Percentiles rank a stretch among this genome's conserved stretches.
These are phyloP conservation scores for Drosophila paulistorum DNA, from an alignment of 1,140 invertebrate genomes.

Conservation along the genomic window DNA sequence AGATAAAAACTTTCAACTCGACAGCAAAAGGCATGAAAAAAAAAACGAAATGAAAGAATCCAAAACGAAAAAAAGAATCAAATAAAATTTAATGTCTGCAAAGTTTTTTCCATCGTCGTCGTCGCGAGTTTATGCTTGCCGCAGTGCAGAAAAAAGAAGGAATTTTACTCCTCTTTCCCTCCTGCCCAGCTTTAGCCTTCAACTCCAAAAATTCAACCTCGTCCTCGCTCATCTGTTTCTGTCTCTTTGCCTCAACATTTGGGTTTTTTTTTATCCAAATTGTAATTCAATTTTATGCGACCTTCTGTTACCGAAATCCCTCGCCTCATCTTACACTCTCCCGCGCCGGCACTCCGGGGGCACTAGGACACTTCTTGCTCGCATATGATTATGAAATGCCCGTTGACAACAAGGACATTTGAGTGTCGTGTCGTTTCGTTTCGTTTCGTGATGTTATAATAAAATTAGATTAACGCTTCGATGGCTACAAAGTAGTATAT, in stretches of 20 bases:
- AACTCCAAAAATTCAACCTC: background rate
- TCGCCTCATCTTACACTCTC: background rate
- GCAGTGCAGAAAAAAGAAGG: conserved; percentile 52
- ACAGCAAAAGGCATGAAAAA: conserved; percentile 8
- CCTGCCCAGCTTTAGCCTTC: background rate
- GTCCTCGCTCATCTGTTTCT: background rate
- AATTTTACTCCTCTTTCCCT: background rate
- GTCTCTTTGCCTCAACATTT: background rate
- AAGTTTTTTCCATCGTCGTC: conserved; percentile 58
- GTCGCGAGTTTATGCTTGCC: conserved; percentile 64
- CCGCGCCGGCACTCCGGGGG: background rate
- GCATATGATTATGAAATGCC: conserved; percentile 76
- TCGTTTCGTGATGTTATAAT: conserved; percentile 40
- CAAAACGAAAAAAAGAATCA: conserved; percentile 46
- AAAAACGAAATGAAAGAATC: conserved; percentile 22
- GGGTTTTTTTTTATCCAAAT: conserved; percentile 22
- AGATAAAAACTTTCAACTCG: conserved; percentile 45
- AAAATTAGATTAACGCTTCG: conserved; percentile 74
- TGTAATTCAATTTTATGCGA: conserved; percentile 81
- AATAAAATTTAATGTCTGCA: conserved; percentile 82
- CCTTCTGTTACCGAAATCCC: conserved; percentile 70
- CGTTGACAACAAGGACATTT: conserved; percentile 34
- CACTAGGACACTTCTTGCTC: conserved; percentile 24
- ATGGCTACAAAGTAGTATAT: conserved; percentile 45
- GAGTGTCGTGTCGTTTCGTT: conserved; percentile 12